A percentile compares a stretch with the other conserved stretches of the same genome.
These are phyloP conservation scores for Neolamprologus tretocephalus DNA, from an alignment of 2,113 vertebrate species.

Conservation along the genomic window DNA sequence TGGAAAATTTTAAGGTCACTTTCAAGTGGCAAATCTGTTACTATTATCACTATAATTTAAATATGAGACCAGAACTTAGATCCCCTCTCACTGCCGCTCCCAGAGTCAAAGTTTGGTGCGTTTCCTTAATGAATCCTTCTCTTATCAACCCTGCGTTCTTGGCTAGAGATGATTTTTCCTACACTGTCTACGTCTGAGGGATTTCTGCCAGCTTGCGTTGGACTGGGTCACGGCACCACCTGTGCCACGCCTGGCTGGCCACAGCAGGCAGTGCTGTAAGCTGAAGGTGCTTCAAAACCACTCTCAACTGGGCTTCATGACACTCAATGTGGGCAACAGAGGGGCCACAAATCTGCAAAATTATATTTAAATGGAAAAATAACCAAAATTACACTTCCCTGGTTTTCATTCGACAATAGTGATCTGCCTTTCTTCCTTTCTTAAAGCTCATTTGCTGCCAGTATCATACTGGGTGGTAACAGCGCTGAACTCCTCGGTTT, in stretches of 20 bases:
- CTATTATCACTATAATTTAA: neutral
- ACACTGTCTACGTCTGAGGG: neutral
- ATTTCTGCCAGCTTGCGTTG: neutral
- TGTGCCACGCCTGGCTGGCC: neutral
- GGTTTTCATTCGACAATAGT: neutral
- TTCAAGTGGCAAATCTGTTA: neutral
- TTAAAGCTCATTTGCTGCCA: neutral
- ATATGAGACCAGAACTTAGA: neutral
- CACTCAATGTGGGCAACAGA: neutral
- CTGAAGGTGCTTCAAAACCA: neutral
- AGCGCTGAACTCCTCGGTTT: slow-evolving; percentile 13
- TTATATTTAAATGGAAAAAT: neutral
- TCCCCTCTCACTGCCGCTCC: neutral
- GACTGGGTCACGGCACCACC: neutral
- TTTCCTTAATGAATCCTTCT: neutral
- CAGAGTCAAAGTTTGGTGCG: neutral
- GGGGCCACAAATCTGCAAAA: neutral
- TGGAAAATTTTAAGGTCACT: neutral
- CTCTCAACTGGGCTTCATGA: neutral
- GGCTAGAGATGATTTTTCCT: neutral
- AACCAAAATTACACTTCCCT: neutral
- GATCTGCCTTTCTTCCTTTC: neutral
- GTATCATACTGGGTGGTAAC: slow-evolving; percentile 18
- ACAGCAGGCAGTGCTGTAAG: neutral
- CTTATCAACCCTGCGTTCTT: neutral